Evolutionary conservation across 1,140 invertebrate genomes (phyloP).

Genomic region (Heliconius congener): DNA sequence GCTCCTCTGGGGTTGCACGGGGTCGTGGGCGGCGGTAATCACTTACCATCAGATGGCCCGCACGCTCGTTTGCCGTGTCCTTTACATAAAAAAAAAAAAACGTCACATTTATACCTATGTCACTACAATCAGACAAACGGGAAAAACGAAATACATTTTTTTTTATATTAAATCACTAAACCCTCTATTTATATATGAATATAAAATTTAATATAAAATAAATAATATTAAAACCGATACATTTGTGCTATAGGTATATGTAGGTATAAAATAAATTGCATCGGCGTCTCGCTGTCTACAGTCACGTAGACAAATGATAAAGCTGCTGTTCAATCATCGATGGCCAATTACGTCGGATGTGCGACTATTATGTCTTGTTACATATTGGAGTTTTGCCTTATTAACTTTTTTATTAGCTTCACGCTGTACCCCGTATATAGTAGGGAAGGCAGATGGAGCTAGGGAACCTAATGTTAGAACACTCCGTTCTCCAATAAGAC

Average conservation of each 20-base stretch:
- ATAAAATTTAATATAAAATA: neutral
- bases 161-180: too few species aligned
- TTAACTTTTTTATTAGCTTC: neutral
- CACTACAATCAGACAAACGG: too few species aligned
- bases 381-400: neutral
- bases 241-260: neutral
- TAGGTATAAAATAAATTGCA: constrained; percentile 29
- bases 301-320: constrained; percentile 49
- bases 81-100: too few species aligned
- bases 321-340: constrained; percentile 7
- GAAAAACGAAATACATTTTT: too few species aligned
- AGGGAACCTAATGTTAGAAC: neutral
- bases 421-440: neutral
- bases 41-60: too few species aligned
- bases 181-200: neutral
- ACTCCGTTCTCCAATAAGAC: neutral
- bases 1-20: too few species aligned
- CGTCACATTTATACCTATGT: too few species aligned
- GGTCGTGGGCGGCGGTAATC: too few species aligned
- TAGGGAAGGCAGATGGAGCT: neutral
- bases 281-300: constrained; percentile 56
- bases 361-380: constrained; percentile 1
- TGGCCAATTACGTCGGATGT: neutral
- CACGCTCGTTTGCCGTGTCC: too few species aligned
- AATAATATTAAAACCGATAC: neutral